phyloP scores from a whole-genome alignment of 2,888 invertebrate genomes.

The Elegia similella region DNA sequence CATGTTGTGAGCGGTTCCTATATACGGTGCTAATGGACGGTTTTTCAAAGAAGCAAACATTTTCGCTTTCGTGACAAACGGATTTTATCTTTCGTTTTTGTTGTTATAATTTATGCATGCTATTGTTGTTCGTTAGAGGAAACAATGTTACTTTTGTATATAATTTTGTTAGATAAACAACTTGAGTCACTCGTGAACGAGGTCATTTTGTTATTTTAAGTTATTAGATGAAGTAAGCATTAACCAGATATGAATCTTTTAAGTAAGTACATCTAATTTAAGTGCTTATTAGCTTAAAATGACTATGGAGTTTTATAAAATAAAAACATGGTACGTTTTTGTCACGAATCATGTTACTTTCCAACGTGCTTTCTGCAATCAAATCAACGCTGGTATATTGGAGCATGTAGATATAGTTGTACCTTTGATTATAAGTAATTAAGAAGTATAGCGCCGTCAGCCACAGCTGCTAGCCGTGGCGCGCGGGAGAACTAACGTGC shows the following conservation, averaged over 20 bases:
- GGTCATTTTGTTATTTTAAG: not conserved
- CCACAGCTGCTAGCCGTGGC: too few species aligned
- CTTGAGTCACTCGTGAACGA: not conserved
- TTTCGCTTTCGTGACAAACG: conserved; percentile 55
- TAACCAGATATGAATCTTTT: not conserved
- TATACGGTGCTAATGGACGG: conserved; percentile 57
- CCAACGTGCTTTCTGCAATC: too few species aligned
- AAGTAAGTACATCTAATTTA: too few species aligned
- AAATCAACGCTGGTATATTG: too few species aligned
- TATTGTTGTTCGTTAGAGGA: conserved; percentile 49
- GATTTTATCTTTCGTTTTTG: conserved; percentile 46
- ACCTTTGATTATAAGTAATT: too few species aligned
- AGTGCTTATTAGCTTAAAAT: too few species aligned
- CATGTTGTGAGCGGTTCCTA: conserved; percentile 38
- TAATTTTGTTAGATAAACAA: conserved; percentile 15
- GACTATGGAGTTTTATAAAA: too few species aligned
- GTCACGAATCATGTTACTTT: too few species aligned
- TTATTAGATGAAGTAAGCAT: not conserved
- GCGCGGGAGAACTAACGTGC: too few species aligned
- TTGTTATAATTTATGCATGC: conserved; percentile 52
- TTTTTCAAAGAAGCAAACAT: conserved; percentile 59
- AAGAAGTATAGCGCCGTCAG: too few species aligned
- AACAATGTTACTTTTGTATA: conserved; percentile 31
- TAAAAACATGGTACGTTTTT: too few species aligned
- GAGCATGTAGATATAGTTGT: too few species aligned